These are phyloP conservation scores for Gnathonemus echidnorhynchus DNA, from an alignment of 2,113 vertebrate species.

Conservation along the genomic window DNA sequence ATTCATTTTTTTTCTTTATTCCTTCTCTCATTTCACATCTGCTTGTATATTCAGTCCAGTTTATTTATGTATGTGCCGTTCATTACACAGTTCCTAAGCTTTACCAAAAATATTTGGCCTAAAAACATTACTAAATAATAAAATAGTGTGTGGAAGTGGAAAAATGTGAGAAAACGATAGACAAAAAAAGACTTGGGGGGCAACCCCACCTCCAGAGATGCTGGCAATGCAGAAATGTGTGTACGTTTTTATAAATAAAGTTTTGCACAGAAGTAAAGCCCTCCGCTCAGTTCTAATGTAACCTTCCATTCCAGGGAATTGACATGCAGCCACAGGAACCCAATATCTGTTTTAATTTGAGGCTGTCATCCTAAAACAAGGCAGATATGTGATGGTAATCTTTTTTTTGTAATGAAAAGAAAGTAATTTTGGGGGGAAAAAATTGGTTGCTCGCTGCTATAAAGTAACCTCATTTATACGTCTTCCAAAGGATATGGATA, in stretches of 20 bases:
- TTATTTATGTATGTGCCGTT: neutral
- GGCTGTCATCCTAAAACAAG: neutral
- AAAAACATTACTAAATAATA: neutral
- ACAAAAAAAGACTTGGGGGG: neutral
- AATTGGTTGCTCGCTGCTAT: neutral
- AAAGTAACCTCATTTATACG: neutral
- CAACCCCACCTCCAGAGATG: neutral
- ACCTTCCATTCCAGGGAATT: neutral
- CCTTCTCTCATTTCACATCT: neutral
- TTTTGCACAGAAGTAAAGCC: neutral
- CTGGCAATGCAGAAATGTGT: neutral
- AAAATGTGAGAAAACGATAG: neutral
- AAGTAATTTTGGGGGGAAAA: neutral
- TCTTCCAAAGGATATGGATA: neutral
- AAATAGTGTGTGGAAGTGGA: neutral
- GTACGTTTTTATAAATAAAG: neutral
- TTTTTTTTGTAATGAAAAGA: constrained; percentile 4
- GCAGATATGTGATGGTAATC: neutral
- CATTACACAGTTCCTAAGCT: neutral
- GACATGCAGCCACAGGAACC: neutral
- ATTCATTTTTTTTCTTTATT: neutral
- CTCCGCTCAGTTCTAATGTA: neutral
- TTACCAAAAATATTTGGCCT: neutral
- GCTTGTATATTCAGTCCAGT: neutral
- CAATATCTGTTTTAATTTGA: constrained; percentile 6